These are phyloP conservation scores for Amblyraja radiata DNA, from an alignment of 2,797 vertebrate species.

Conservation along the genomic window DNA sequence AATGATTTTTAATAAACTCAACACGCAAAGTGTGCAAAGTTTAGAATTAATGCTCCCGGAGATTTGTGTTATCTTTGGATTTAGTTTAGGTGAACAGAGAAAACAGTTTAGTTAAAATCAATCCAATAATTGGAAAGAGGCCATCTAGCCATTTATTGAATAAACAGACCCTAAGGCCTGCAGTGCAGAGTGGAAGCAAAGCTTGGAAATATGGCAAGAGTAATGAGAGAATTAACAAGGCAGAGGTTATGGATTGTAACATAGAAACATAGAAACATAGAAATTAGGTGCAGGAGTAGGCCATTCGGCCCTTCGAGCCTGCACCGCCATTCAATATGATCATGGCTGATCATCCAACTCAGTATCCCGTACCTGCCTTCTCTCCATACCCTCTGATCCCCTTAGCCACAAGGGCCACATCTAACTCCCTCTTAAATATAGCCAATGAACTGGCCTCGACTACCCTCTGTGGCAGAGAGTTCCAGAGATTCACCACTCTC, in stretches of 20 bases:
- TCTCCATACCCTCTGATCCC: too few species aligned
- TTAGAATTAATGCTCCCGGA: not conserved
- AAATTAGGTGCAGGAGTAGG: too few species aligned
- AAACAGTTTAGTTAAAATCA: not conserved
- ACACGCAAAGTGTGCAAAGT: not conserved
- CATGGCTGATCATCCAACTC: too few species aligned
- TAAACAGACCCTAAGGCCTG: not conserved
- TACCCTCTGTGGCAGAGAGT: too few species aligned
- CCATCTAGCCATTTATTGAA: constrained; percentile 6
- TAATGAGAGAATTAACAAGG: not conserved
- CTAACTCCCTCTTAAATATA: too few species aligned
- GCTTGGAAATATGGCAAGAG: not conserved
- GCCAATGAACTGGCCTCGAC: too few species aligned
- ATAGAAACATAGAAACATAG: too few species aligned
- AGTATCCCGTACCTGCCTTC: too few species aligned
- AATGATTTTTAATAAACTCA: not conserved
- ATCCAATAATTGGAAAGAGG: not conserved
- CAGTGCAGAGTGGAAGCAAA: not conserved
- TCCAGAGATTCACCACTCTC: too few species aligned
- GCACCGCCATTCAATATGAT: too few species aligned
- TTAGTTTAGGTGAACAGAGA: not conserved
- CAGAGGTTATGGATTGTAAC: not conserved
- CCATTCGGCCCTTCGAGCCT: too few species aligned
- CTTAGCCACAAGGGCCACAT: too few species aligned
- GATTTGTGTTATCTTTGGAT: not conserved